Evolutionary conservation across 2,888 invertebrate species (phyloP).

Genomic region (Macrophya annulata): DNA sequence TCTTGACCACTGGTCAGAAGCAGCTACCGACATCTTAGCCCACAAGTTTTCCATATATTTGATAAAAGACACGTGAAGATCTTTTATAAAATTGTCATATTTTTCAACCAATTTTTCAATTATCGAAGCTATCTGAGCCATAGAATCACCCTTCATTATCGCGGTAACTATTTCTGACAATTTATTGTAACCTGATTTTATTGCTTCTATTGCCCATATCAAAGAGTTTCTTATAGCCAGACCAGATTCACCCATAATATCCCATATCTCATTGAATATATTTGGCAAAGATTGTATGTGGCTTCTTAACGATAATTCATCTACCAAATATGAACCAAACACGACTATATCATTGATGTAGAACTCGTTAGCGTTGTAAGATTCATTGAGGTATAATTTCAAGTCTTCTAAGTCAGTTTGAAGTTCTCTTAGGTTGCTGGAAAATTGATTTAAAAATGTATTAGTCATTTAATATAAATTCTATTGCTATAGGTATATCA

Average conservation of each 20-base stretch:
- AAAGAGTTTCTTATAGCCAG: constrained; percentile 89
- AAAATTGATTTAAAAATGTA: constrained; percentile 55
- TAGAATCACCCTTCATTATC: constrained; percentile 88
- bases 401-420: constrained; percentile 88
- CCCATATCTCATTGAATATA: constrained; percentile 91
- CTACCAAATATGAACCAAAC: constrained; percentile 86
- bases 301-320: constrained; percentile 89
- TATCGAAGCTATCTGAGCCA: constrained; percentile 86
- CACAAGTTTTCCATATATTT: constrained; percentile 89
- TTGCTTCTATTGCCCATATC: constrained; percentile 87
- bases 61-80: constrained; percentile 86
- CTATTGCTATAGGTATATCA: too few species aligned
- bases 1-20: constrained; percentile 88
- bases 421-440: constrained; percentile 85
- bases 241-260: constrained; percentile 92
- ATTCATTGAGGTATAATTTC: constrained; percentile 87
- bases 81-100: constrained; percentile 90
- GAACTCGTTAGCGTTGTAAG: constrained; percentile 91
- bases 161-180: constrained; percentile 86
- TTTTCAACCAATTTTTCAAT: constrained; percentile 87
- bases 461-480: constrained; percentile 20
- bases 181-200: constrained; percentile 87
- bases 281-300: constrained; percentile 91
- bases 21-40: constrained; percentile 84
- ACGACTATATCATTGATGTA: constrained; percentile 90